Conservation (phyloP, 1,140 invertebrate species). For the Ceratina japonica region DNA sequence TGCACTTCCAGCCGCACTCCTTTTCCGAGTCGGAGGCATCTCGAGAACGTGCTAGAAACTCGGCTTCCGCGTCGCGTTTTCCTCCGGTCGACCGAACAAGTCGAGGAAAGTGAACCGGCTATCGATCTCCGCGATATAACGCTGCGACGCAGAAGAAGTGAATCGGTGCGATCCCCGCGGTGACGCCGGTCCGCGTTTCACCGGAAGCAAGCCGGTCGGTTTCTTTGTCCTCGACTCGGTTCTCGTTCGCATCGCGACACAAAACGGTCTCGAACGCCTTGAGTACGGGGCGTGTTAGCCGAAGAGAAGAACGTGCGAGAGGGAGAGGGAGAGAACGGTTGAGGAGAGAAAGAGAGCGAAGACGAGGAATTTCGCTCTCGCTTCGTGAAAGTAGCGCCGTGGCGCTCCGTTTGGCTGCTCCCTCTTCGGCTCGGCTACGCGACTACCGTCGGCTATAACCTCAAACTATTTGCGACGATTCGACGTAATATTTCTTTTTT, state of each 20-base stretch:
- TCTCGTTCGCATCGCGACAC: slow-evolving; percentile 26
- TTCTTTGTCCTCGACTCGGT: slow-evolving; percentile 40
- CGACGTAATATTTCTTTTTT: slow-evolving; percentile 17
- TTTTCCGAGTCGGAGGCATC: neutral
- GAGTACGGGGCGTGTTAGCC: slow-evolving; percentile 42
- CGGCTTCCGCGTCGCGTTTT: neutral
- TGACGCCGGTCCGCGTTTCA: slow-evolving; percentile 46
- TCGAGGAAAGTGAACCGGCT: slow-evolving; percentile 29
- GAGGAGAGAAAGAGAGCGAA: slow-evolving; percentile 17
- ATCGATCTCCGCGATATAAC: slow-evolving; percentile 65
- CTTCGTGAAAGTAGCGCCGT: slow-evolving; percentile 64
- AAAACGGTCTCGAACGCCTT: slow-evolving; percentile 21
- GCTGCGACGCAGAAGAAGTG: slow-evolving; percentile 65
- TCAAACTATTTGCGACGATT: slow-evolving; percentile 49
- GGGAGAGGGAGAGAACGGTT: neutral
- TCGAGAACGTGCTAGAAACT: slow-evolving; percentile 16
- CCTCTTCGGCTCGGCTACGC: slow-evolving; percentile 21
- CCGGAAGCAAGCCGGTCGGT: slow-evolving; percentile 23
- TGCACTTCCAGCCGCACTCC: too few relatives aligned
- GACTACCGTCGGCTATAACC: slow-evolving; percentile 56
- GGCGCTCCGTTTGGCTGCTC: slow-evolving; percentile 52
- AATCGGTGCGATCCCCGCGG: slow-evolving; percentile 37
- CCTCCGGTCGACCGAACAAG: neutral
- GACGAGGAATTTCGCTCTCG: slow-evolving; percentile 59
- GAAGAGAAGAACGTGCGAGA: neutral